These are phyloP conservation scores for Odobenus rosmarus DNA, from an alignment of 2,113 vertebrate species.

Conservation along the genomic window DNA sequence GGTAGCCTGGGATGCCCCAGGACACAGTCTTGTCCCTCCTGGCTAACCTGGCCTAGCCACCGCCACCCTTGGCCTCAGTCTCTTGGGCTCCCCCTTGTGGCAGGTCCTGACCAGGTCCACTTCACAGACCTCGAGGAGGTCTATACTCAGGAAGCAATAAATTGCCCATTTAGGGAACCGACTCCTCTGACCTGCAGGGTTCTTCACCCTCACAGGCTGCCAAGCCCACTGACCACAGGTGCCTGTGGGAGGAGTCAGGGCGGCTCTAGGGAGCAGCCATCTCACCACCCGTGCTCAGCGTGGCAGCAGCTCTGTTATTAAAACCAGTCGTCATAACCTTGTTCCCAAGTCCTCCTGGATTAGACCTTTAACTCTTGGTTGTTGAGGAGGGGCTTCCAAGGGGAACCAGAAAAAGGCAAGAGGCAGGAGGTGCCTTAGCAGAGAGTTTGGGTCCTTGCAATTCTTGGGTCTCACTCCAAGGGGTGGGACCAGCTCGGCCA, in stretches of 20 bases:
- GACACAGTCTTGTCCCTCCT: not conserved
- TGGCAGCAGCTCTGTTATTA: not conserved
- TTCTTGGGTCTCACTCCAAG: not conserved
- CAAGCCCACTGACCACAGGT: not conserved
- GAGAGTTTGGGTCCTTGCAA: not conserved
- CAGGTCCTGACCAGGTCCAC: not conserved
- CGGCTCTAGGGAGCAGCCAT: not conserved
- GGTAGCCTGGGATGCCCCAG: no score
- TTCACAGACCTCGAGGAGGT: not conserved
- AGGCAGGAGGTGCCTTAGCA: not conserved
- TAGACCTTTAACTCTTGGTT: not conserved
- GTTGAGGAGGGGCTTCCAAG: not conserved
- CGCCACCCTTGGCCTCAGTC: not conserved
- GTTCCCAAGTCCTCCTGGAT: not conserved
- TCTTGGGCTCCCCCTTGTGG: conserved; percentile 67
- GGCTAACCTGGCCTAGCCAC: not conserved
- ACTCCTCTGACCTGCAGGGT: not conserved
- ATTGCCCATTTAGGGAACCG: not conserved
- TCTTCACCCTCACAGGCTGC: not conserved
- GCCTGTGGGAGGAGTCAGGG: not conserved
- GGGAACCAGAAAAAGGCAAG: not conserved
- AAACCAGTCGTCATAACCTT: not conserved
- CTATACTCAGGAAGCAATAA: not conserved
- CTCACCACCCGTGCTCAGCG: not conserved
- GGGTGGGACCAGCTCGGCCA: rapidly evolving